A percentile compares a stretch with the other conserved stretches of the same genome.
Conservation (phyloP, 1,140 invertebrate genomes). For the Chironomus tepperi region DNA sequence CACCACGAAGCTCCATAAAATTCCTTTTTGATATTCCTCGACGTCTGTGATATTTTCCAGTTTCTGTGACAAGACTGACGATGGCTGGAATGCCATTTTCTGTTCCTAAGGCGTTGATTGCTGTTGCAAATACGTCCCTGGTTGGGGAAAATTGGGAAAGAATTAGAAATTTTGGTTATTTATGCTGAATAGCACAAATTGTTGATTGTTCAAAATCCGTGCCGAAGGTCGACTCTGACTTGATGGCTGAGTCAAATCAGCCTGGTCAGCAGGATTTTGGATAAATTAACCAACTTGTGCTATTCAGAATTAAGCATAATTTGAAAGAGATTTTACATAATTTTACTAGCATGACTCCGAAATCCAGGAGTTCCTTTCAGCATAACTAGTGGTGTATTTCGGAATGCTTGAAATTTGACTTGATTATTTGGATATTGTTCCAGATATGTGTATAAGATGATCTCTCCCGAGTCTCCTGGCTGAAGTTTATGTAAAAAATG, state of each 20-base stretch:
- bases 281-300: too few species aligned
- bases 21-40: background rate
- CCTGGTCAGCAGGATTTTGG: too few species aligned
- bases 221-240: too few species aligned
- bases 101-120: background rate
- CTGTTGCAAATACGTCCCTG: background rate
- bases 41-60: background rate
- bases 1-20: background rate
- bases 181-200: too few species aligned
- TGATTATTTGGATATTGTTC: constrained; percentile 37
- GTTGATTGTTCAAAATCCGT: too few species aligned
- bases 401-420: constrained; percentile 36
- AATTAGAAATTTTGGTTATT: too few species aligned
- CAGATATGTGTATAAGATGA: constrained; percentile 35
- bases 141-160: background rate
- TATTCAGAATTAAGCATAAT: too few species aligned
- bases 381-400: constrained; percentile 35
- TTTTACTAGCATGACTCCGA: background rate
- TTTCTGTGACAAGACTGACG: background rate
- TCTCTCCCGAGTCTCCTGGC: constrained; percentile 37
- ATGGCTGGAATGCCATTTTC: background rate
- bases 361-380: constrained; percentile 26
- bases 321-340: background rate
- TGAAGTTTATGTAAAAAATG: too few species aligned
- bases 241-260: too few species aligned